phyloP scores from a whole-genome alignment of 2,797 vertebrate species.

The Xenops minutus region DNA sequence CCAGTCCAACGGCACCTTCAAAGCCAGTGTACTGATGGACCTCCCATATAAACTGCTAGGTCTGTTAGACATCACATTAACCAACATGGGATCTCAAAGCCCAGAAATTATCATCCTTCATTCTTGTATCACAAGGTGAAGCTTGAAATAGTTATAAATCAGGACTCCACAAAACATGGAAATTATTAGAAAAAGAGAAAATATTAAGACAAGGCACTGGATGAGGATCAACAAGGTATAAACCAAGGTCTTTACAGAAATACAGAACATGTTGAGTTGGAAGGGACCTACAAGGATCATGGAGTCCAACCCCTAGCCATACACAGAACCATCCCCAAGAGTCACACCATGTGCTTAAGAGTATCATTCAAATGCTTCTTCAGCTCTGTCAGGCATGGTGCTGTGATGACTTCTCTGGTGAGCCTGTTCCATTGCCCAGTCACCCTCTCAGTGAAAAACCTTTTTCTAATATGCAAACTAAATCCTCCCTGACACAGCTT shows the following conservation, averaged over 20 bases:
- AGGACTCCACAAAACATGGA: neutral
- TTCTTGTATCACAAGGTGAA: neutral
- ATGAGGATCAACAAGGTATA: neutral
- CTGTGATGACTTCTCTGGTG: neutral
- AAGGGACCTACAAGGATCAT: neutral
- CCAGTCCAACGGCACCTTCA: slow-evolving; percentile 21
- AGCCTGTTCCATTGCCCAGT: neutral
- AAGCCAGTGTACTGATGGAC: neutral
- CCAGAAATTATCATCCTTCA: neutral
- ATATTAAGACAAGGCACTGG: neutral
- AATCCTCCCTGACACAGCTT: neutral
- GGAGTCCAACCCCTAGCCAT: neutral
- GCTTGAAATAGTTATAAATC: neutral
- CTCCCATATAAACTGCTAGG: neutral
- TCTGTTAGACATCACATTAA: neutral
- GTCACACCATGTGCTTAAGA: neutral
- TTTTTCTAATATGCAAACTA: neutral
- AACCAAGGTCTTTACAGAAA: neutral
- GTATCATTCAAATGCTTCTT: neutral
- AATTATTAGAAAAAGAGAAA: neutral
- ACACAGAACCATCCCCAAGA: neutral
- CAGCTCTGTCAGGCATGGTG: neutral
- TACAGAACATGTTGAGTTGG: neutral
- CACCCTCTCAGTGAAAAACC: neutral
- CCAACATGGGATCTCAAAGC: neutral